Percentiles rank a stretch among this genome's conserved stretches.
These are phyloP conservation scores for Aurelia sp. DNA, from an alignment of 30 jellyfish, hydroid and myxozoan genomes.

Conservation along the genomic window DNA sequence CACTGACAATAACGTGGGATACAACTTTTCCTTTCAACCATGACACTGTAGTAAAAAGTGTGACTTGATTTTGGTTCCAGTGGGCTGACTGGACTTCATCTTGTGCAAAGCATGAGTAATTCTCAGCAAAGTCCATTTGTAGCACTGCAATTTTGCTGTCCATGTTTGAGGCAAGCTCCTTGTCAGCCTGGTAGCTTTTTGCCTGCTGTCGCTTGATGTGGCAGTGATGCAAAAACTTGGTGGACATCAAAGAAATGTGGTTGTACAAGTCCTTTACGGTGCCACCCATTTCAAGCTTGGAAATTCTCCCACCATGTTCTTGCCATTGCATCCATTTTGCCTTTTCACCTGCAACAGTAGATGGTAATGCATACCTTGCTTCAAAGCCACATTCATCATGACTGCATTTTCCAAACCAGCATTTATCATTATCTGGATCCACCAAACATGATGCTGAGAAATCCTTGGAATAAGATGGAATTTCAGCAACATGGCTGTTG, in stretches of 20 bases:
- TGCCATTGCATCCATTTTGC: constrained; percentile 50
- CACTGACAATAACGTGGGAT: constrained; percentile 13
- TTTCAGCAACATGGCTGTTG: background rate
- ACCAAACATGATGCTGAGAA: constrained; percentile 43
- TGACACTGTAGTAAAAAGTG: constrained; percentile 28
- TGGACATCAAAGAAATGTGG: constrained; percentile 29
- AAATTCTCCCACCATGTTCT: constrained; percentile 23
- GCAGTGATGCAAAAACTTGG: constrained; percentile 30
- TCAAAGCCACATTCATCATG: constrained; percentile 36
- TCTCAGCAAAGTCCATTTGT: constrained; percentile 65
- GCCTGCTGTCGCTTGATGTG: constrained; percentile 58
- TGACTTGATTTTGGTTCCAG: constrained; percentile 63
- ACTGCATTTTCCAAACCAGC: constrained; percentile 52
- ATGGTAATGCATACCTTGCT: constrained; percentile 3
- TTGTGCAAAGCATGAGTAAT: constrained; percentile 36
- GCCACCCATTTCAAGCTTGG: constrained; percentile 6
- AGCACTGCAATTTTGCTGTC: constrained; percentile 32
- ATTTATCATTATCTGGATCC: constrained; percentile 27
- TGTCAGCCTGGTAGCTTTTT: constrained; percentile 27
- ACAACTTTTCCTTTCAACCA: constrained; percentile 17
- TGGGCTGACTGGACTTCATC: constrained; percentile 73
- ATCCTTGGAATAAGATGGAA: constrained; percentile 21
- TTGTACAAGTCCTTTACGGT: constrained; percentile 16
- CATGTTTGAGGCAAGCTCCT: constrained; percentile 17
- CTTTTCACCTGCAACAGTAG: background rate